Evolutionary conservation across 1,140 invertebrate species (phyloP).

Genomic region (Hylaeus anthracinus): DNA sequence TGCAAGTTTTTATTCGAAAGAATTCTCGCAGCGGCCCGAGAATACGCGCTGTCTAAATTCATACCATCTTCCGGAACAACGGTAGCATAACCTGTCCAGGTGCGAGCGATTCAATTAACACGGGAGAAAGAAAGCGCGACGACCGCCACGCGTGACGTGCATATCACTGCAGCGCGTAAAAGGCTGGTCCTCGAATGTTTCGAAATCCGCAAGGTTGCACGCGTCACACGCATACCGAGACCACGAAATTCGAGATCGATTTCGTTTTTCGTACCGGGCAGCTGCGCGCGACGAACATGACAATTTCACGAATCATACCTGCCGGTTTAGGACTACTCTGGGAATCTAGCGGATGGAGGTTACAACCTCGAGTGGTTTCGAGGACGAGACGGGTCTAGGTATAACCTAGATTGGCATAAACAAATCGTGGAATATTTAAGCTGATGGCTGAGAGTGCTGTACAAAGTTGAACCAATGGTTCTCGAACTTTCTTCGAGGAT

Average conservation of each 20-base stretch:
- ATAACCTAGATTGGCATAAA: too few species aligned
- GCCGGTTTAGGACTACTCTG: not conserved
- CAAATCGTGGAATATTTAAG: too few species aligned
- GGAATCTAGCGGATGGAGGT: not conserved
- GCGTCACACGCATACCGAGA: slow-evolving; percentile 15
- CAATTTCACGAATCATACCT: slow-evolving; percentile 9
- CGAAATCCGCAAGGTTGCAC: slow-evolving; percentile 28
- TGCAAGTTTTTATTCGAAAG: too few species aligned
- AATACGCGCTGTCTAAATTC: too few species aligned
- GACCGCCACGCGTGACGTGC: not conserved
- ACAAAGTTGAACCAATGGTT: too few species aligned
- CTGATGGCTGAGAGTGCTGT: too few species aligned
- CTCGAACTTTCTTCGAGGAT: too few species aligned
- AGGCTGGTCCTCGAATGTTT: slow-evolving; percentile 1
- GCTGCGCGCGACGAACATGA: not conserved
- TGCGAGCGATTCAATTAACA: not conserved
- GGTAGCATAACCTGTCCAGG: too few species aligned
- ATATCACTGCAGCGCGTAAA: not conserved
- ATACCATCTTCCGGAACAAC: too few species aligned
- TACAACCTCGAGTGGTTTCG: too few species aligned
- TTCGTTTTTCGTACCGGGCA: not conserved
- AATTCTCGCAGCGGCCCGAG: too few species aligned
- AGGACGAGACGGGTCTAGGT: too few species aligned
- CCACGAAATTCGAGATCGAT: slow-evolving; percentile 22
- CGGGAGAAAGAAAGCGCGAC: not conserved